These are phyloP conservation scores for Aviceda subcristata DNA, from an alignment of 2,113 vertebrate species.

Conservation along the genomic window DNA sequence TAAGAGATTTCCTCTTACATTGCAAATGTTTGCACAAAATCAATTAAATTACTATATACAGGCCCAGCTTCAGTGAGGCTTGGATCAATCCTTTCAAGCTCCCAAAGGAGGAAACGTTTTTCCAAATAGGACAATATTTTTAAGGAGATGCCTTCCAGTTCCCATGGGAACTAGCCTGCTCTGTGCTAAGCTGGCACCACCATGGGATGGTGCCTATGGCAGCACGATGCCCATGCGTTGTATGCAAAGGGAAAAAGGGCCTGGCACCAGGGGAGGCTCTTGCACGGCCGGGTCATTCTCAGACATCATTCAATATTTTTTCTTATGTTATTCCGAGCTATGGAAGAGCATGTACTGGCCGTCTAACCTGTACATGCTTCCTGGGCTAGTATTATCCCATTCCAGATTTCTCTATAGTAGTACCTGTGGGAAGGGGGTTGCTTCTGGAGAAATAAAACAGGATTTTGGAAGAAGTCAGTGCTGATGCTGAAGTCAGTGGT, in stretches of 20 bases:
- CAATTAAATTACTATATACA: neutral
- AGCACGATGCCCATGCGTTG: neutral
- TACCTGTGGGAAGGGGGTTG: neutral
- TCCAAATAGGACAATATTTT: neutral
- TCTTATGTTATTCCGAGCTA: neutral
- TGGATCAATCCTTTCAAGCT: neutral
- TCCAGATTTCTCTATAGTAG: neutral
- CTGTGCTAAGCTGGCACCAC: neutral
- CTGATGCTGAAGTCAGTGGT: neutral
- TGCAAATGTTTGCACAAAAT: conserved; percentile 1
- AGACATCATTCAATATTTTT: neutral
- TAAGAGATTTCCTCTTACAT: neutral
- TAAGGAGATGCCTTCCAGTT: neutral
- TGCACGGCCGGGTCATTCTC: neutral
- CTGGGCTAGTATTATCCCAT: neutral
- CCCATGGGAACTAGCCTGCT: neutral
- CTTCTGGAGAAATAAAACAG: neutral
- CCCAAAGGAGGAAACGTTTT: neutral
- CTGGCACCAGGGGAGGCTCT: neutral
- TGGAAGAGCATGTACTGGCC: neutral
- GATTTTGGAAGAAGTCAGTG: neutral
- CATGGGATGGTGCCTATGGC: neutral
- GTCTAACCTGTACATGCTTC: neutral
- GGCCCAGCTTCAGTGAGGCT: neutral
- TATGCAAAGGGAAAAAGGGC: neutral